phyloP scores from a whole-genome alignment of 2,888 invertebrate genomes.

The Hypsopygia costalis region DNA sequence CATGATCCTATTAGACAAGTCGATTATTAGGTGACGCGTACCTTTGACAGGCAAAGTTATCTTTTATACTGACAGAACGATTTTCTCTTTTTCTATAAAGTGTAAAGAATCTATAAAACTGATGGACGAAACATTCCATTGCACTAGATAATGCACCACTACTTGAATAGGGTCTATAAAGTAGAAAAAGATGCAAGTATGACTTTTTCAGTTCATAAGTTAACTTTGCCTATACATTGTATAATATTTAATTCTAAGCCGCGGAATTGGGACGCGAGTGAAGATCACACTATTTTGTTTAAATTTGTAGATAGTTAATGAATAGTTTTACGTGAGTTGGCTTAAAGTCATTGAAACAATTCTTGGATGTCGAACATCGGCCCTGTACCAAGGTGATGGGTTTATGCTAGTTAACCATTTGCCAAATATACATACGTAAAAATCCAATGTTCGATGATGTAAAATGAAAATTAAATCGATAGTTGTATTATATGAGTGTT shows the following conservation, averaged over 20 bases:
- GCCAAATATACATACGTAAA: conserved; percentile 74
- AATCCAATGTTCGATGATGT: conserved; percentile 30
- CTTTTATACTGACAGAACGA: too few species aligned
- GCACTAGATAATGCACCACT: too few species aligned
- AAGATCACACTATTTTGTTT: conserved; percentile 34
- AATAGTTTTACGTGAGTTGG: conserved; percentile 41
- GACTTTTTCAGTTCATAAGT: not conserved
- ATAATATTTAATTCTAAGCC: conserved; percentile 11
- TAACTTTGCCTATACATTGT: conserved; percentile 2
- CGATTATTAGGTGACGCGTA: conserved; percentile 9
- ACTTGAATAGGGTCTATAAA: too few species aligned
- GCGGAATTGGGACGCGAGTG: conserved; percentile 15
- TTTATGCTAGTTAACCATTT: conserved; percentile 55
- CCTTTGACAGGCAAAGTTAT: conserved; percentile 4
- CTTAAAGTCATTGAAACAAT: conserved; percentile 59
- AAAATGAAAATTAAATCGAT: conserved; percentile 35
- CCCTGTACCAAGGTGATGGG: conserved; percentile 43
- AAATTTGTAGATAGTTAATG: conserved; percentile 54
- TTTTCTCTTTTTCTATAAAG: too few species aligned
- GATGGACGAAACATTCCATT: too few species aligned
- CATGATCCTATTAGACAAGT: conserved; percentile 16
- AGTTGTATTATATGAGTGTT: conserved; percentile 46
- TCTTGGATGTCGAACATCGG: conserved; percentile 52
- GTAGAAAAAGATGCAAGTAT: too few species aligned
- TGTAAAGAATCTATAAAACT: too few species aligned